These are phyloP conservation scores for Eurytoma adleriae DNA, from an alignment of 2,888 invertebrate genomes.

Conservation along the genomic window DNA sequence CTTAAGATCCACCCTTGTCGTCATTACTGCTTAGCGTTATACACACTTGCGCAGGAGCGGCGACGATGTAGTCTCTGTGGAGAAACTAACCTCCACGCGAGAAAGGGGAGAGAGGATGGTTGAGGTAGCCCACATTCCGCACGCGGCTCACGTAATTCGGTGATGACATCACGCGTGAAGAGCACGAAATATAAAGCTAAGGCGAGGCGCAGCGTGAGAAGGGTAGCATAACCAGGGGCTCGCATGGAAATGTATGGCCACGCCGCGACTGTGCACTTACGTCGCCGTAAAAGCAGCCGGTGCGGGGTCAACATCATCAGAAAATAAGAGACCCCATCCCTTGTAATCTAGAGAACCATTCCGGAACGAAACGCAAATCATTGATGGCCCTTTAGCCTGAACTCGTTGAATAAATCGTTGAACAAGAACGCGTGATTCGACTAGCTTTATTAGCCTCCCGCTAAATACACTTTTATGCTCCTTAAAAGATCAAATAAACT, in stretches of 20 bases:
- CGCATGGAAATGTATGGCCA: slow-evolving; percentile 64
- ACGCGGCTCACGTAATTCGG: slow-evolving; percentile 74
- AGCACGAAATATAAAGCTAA: slow-evolving; percentile 73
- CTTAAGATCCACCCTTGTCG: slow-evolving; percentile 32
- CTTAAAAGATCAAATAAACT: too few species aligned
- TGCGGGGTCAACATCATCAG: slow-evolving; percentile 39
- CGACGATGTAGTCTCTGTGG: slow-evolving; percentile 37
- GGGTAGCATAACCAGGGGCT: slow-evolving; percentile 58
- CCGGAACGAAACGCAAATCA: slow-evolving; percentile 16
- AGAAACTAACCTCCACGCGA: slow-evolving; percentile 14
- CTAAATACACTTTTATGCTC: too few species aligned
- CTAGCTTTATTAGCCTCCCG: too few species aligned
- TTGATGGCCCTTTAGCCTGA: neutral
- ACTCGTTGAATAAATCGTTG: slow-evolving; percentile 20
- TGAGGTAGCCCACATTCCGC: slow-evolving; percentile 58
- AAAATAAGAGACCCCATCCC: slow-evolving; percentile 6
- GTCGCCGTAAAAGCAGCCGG: slow-evolving; percentile 60
- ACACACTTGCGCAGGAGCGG: slow-evolving; percentile 12
- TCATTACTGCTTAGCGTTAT: slow-evolving; percentile 39
- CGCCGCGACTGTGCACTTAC: slow-evolving; percentile 54
- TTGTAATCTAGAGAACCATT: slow-evolving; percentile 4
- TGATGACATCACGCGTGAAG: slow-evolving; percentile 76
- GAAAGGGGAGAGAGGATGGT: neutral
- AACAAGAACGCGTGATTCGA: too few species aligned
- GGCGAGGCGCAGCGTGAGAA: slow-evolving; percentile 59